Evolutionary conservation across 2,113 vertebrate species (phyloP).

Genomic region (Aspiorhynchus laticeps): DNA sequence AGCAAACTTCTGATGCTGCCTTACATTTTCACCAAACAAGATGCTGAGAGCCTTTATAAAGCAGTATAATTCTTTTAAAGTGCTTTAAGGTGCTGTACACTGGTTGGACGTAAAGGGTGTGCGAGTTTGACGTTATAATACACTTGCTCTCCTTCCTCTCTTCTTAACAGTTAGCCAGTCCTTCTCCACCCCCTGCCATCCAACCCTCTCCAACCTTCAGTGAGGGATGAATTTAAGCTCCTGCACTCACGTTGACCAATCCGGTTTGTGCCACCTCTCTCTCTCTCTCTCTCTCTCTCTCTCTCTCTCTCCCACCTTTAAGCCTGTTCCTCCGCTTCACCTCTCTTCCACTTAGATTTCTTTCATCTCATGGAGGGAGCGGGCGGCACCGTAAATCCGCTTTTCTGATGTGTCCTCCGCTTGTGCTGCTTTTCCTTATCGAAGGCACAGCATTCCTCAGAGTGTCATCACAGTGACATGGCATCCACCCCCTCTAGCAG

Average conservation of each 20-base stretch:
- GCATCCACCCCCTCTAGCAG: neutral
- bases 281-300: neutral
- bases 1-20: neutral
- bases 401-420: neutral
- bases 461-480: neutral
- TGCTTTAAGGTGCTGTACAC: neutral
- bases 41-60: neutral
- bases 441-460: neutral
- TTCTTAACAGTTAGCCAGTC: neutral
- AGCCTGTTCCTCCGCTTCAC: neutral
- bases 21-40: neutral
- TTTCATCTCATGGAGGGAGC: neutral
- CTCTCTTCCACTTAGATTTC: neutral
- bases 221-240: conserved; percentile 7
- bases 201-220: neutral
- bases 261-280: neutral
- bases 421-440: neutral
- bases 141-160: neutral
- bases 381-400: neutral
- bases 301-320: neutral
- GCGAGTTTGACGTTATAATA: neutral
- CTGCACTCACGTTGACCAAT: neutral
- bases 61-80: neutral
- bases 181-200: conserved; percentile 6
- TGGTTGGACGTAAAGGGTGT: neutral